phyloP scores from a whole-genome alignment of 2,113 vertebrate genomes.

The Pteruthius melanotis region DNA sequence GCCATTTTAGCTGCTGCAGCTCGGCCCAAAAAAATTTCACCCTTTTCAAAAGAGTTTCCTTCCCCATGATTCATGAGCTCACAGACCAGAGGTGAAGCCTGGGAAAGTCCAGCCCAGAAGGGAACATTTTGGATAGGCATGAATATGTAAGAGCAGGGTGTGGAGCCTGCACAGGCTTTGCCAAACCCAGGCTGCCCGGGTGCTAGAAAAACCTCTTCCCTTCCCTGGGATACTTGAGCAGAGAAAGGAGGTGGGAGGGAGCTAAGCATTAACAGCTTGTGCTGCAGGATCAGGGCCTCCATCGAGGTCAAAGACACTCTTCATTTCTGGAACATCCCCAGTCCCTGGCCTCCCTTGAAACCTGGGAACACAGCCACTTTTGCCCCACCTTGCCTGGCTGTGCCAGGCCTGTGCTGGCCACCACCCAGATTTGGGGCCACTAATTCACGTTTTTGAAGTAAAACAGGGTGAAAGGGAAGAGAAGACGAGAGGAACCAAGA shows the following conservation, averaged over 20 bases:
- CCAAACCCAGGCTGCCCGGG: constrained; percentile 21
- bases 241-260: neutral
- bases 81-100: constrained; percentile 23
- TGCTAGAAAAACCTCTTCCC: constrained; percentile 28
- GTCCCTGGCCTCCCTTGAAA: constrained; percentile 30
- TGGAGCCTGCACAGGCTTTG: neutral
- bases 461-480: neutral
- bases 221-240: neutral
- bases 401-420: constrained; percentile 61
- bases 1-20: neutral
- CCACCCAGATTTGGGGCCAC: constrained; percentile 33
- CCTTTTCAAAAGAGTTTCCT: neutral
- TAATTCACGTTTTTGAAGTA: neutral
- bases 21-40: neutral
- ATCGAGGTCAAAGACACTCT: constrained; percentile 1
- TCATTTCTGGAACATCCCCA: constrained; percentile 55
- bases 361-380: constrained; percentile 68
- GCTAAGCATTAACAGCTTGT: constrained; percentile 31
- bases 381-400: constrained; percentile 68
- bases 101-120: constrained; percentile 46
- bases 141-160: constrained; percentile 25
- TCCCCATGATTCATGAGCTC: neutral
- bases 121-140: constrained; percentile 27
- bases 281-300: neutral
- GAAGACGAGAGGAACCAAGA: neutral